Conservation (phyloP, 2,888 invertebrate genomes). For the Rambutsinella grinnellia region DNA sequence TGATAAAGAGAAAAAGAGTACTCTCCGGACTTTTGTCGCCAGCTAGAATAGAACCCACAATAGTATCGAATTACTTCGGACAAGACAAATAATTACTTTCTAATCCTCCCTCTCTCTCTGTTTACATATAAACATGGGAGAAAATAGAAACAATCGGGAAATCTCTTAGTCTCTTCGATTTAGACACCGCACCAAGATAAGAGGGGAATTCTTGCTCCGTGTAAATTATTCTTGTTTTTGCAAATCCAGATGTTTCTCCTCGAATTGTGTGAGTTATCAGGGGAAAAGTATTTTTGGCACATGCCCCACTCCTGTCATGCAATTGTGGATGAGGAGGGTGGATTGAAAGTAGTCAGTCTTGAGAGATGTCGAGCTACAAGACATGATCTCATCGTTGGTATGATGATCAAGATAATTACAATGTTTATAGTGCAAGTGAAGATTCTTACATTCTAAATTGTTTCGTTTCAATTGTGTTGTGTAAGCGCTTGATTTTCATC, state of each 20-base stretch:
- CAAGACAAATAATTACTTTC: neutral
- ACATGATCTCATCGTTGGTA: neutral
- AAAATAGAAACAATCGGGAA: neutral
- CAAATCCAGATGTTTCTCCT: constrained; percentile 42
- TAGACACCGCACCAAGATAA: neutral
- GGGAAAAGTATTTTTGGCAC: constrained; percentile 39
- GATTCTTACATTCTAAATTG: no score
- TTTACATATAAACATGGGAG: neutral
- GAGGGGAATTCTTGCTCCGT: constrained; percentile 32
- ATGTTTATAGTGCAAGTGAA: constrained; percentile 23
- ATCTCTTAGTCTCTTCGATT: neutral
- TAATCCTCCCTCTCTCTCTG: neutral
- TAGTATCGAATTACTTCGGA: constrained; percentile 3
- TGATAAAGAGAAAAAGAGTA: constrained; percentile 13
- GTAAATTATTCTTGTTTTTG: constrained; percentile 45
- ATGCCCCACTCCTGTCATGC: constrained; percentile 23
- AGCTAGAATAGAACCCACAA: neutral
- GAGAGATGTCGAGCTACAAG: neutral
- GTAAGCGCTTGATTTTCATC: neutral
- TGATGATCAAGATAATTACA: constrained; percentile 35
- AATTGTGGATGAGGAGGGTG: neutral
- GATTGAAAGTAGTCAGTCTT: neutral
- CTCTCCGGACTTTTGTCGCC: neutral
- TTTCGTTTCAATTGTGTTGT: neutral
- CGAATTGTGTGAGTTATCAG: neutral